A percentile compares a stretch with the other conserved stretches of the same genome.
These are phyloP conservation scores for Gymnogyps californianus DNA, from an alignment of 2,113 vertebrate species.

Conservation along the genomic window DNA sequence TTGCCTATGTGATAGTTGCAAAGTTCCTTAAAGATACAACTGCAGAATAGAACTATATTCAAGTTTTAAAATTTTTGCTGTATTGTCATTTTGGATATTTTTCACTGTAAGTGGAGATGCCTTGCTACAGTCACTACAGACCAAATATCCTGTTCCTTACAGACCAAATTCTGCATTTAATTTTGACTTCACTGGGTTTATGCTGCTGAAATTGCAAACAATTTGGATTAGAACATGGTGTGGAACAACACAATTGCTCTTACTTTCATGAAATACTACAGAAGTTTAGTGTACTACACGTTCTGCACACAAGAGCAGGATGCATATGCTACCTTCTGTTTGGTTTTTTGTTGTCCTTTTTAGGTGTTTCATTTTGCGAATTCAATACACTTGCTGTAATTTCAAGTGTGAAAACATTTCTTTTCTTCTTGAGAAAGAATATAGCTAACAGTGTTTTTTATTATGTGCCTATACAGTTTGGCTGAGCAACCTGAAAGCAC, in stretches of 20 bases:
- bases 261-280: background rate
- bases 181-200: background rate
- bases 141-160: background rate
- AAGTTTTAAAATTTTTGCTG: background rate
- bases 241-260: accelerated
- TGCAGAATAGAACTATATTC: background rate
- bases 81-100: background rate
- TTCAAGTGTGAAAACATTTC: background rate
- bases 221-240: background rate
- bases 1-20: background rate
- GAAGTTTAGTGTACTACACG: background rate
- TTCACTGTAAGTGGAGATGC: background rate
- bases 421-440: background rate
- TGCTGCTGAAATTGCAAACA: background rate
- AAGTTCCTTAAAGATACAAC: background rate
- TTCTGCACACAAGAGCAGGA: background rate
- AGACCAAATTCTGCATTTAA: background rate
- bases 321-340: background rate
- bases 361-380: slow-evolving; percentile 41
- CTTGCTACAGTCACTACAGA: background rate
- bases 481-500: background rate
- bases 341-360: background rate
- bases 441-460: background rate
- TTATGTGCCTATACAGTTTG: background rate
- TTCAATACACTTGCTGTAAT: background rate